Evolutionary conservation across 2,113 vertebrate species (phyloP), one percentile per base, ranked within the genome.

Genomic region (Gadus macrocephalus): DNA sequence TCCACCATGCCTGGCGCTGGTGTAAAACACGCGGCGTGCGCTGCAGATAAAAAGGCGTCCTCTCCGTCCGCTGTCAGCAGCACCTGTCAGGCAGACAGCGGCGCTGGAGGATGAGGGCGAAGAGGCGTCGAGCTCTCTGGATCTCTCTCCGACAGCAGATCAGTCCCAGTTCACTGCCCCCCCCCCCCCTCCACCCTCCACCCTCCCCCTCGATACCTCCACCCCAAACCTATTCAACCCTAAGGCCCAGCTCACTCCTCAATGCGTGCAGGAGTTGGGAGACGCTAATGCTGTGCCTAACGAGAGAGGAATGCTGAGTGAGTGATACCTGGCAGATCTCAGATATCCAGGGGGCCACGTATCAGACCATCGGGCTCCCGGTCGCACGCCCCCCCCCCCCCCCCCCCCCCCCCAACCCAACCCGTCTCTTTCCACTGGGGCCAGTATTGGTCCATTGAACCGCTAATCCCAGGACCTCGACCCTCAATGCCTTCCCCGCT

Each of bases 241-340:
- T 49, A 49, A 35, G 31, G 31, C 31, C 1, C 31, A 35, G 31
- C 31, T 35, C 31, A 35, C 31, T 35, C 31, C 6, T 12, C 53
- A 55, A 55, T 8, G 11, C 12, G 31, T 35, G 31, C 31, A 35
- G 4, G 35, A 79, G 56, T 6, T 53, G 53, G 67, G 67, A 53
- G 59, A 67, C 38, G 69, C 62, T 16, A 20, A 70, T 75, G 70
- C 59, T 35, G 68, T 12, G 58, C n/a, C 60, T 61, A 64, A 83
- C 76, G 64, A 74, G 67, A 71, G 63, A 2, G 70, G 31, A n/a
- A 67, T 70, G 77, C 70, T 64, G 83, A 85, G 65, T 63, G 42
- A 58, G 78, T n/a, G 81, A 72, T 70, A 17, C 28, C 49, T 35
- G 0, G 64, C 65, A n/a, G 64, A 69, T 3, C 60, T 35, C 31